Evolutionary conservation across 1,140 invertebrate genomes (phyloP).

Genomic region (Lethocerus indicus): DNA sequence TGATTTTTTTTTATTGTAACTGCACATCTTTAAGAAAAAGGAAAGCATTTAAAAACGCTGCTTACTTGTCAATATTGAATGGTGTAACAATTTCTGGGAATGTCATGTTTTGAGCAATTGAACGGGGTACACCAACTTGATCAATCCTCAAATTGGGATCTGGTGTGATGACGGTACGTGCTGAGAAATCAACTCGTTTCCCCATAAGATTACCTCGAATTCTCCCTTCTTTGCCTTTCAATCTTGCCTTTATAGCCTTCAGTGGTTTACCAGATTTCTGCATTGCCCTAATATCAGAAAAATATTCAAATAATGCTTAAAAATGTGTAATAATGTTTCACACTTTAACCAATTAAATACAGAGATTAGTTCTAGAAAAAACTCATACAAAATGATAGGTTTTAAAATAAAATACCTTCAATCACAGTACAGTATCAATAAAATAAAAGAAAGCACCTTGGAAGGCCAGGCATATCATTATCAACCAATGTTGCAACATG

Average conservation of each 20-base stretch:
- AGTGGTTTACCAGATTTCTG: constrained; percentile 98
- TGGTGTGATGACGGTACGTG: constrained; percentile 97
- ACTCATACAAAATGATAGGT: background rate
- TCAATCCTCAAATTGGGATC: constrained; percentile 98
- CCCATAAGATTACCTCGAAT: constrained; percentile 99
- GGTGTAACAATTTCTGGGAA: constrained; percentile 99
- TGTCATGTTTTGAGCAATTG: constrained; percentile 97
- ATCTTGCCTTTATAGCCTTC: constrained; percentile 86
- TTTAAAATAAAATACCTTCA: background rate
- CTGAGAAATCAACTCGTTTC: constrained; percentile 98
- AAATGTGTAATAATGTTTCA: background rate
- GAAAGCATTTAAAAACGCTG: constrained; percentile 13
- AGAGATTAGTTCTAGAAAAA: background rate
- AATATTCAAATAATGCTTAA: background rate
- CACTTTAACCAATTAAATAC: background rate
- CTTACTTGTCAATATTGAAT: constrained; percentile 88
- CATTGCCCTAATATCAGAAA: constrained; percentile 52
- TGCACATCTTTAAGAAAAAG: no score
- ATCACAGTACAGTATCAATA: background rate
- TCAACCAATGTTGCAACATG: constrained; percentile 96
- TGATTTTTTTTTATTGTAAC: no score
- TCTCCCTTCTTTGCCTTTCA: constrained; percentile 92
- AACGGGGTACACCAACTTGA: constrained; percentile 95
- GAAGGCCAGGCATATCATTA: constrained; percentile 97
- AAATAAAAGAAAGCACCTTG: constrained; percentile 34